Conservation (phyloP, 1,140 invertebrate species). For the Triops cancriformis region DNA sequence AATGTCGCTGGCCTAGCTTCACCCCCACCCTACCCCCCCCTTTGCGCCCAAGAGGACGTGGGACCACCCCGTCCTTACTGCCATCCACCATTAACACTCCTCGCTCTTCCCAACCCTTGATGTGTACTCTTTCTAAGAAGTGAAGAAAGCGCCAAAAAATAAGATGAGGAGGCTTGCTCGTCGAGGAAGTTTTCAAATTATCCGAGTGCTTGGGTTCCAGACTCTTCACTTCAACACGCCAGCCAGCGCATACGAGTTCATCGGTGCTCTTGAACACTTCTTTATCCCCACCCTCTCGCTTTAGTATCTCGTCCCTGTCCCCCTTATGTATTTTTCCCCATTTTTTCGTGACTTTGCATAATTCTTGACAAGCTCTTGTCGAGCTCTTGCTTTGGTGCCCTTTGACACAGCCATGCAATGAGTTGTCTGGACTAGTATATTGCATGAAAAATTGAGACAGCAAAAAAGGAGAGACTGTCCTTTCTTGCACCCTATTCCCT, state of each 20-base stretch:
- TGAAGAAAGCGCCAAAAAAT: neutral
- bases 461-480: neutral
- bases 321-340: neutral
- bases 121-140: neutral
- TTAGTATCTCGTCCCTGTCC: neutral
- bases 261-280: neutral
- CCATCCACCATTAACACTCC: neutral
- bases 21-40: no score
- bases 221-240: conserved; percentile 4
- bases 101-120: neutral
- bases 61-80: neutral
- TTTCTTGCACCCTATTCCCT: neutral
- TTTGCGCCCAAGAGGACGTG: no score
- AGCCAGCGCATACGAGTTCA: neutral
- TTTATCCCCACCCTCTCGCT: neutral
- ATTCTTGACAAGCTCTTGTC: conserved; percentile 6
- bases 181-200: neutral
- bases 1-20: no score
- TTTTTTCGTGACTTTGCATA: conserved; percentile 12
- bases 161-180: neutral
- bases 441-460: neutral
- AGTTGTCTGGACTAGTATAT: neutral
- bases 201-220: conserved; percentile 3
- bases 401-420: conserved; percentile 10
- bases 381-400: neutral